These are phyloP conservation scores for Mesaphorura yosii DNA, from an alignment of 1,140 invertebrate genomes.

Conservation along the genomic window DNA sequence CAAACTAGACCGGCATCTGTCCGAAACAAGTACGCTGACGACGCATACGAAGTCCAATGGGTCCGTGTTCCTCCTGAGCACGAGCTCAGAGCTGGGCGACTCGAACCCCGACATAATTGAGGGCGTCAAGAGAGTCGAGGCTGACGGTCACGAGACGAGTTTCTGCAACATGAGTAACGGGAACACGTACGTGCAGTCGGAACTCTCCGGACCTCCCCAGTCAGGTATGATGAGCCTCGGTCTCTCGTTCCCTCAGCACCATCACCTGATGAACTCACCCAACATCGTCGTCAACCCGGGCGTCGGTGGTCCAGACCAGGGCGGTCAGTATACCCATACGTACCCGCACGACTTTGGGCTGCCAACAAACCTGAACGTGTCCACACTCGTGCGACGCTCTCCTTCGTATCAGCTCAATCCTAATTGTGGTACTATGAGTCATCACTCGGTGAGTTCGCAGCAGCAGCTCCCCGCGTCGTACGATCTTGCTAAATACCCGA, in stretches of 20 bases:
- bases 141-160: slow-evolving; percentile 21
- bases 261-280: background rate
- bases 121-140: slow-evolving; percentile 27
- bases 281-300: slow-evolving; percentile 17
- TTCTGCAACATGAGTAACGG: slow-evolving; percentile 40
- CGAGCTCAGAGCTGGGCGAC: slow-evolving; percentile 28
- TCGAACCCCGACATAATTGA: slow-evolving; percentile 31
- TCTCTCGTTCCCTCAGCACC: background rate
- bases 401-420: slow-evolving; percentile 34
- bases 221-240: too few species aligned
- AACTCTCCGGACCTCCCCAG: too few species aligned
- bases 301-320: too few species aligned
- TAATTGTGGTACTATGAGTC: too few species aligned
- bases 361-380: slow-evolving; percentile 47
- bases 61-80: slow-evolving; percentile 31
- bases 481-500: slow-evolving; percentile 30
- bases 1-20: slow-evolving; percentile 26
- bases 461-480: slow-evolving; percentile 20
- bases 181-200: slow-evolving; percentile 34
- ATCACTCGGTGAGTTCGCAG: slow-evolving; percentile 1
- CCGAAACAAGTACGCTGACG: slow-evolving; percentile 27
- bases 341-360: slow-evolving; percentile 68
- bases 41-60: slow-evolving; percentile 30
- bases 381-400: slow-evolving; percentile 35
- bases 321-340: slow-evolving; percentile 37